Base-by-base conservation (phyloP, 2,113 vertebrate genomes). In the Actenoides lindsayi region DNA sequence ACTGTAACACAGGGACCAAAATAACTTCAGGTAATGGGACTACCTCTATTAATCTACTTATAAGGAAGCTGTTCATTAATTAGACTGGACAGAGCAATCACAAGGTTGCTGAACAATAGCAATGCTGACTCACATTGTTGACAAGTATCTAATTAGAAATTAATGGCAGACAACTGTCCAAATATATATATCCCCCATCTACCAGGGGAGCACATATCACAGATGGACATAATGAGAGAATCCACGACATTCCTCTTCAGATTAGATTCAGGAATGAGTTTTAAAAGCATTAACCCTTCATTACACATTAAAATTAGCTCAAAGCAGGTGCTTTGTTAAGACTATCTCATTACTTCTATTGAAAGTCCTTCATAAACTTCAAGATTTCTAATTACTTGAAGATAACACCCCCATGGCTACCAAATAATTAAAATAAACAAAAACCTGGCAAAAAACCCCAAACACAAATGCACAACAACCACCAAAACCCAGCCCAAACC, bases 11-110 rank as follows among this genome's bases (percentile, higher is more conserved):
- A 65, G 60, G 46, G 97, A 95, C 89, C 54, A 63, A 97, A 98
- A 97, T 97, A 98, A 97, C 94, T 97, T 95, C 33, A 94, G 93
- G 73, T 97, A 98, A 97, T 96, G 76, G 95, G 95, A 98, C 65
- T 79, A 97, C 85, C 65, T 94, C 82, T 91, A 96, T 98, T 98
- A 98, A 98, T 98, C 97, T 95, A 87, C 81, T 97, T 93, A 89
- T 80, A 97, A 96, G 89, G 93, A 95, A 96, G 59, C 82, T 93
- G 76, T 93, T 97, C 83, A 87, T 97, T 98, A 96, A 97, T 97
- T 93, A 97, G 90, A 48, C 83, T 95, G 93, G 97, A 97, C 96
- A 97, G 87, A 85, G 88, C 91, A 97, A 97, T 97, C 94, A 90
- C 87, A 84, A 35, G 60, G 59, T 16, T 89, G 79, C 71, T 94